phyloP scores from a whole-genome alignment of 1,140 invertebrate genomes.

The Conus ventricosus region DNA sequence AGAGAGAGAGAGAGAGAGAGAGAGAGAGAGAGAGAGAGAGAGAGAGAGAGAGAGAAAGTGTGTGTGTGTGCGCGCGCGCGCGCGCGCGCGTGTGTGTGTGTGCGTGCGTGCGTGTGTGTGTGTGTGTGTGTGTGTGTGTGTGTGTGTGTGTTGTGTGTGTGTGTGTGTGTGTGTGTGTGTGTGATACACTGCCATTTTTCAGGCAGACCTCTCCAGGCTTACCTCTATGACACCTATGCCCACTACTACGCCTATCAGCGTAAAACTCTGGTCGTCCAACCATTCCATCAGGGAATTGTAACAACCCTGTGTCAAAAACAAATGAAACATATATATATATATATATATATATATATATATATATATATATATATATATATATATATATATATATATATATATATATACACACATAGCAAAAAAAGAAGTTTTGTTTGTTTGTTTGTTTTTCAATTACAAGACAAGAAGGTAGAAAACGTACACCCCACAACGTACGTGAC shows the following conservation, averaged over 20 bases:
- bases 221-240: conserved; percentile 38
- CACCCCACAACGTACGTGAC: background rate
- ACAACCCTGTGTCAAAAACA: conserved; percentile 32
- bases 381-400: no score
- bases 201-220: background rate
- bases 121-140: conserved; percentile 1
- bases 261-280: conserved; percentile 34
- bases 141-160: conserved; percentile 7
- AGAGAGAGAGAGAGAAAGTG: background rate
- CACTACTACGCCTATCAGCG: conserved; percentile 28
- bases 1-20: background rate
- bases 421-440: no score
- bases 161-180: background rate
- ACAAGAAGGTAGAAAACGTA: background rate
- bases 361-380: no score
- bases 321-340: no score
- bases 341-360: no score
- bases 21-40: background rate
- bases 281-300: conserved; percentile 31
- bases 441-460: no score
- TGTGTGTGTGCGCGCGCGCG: background rate
- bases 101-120: conserved; percentile 23
- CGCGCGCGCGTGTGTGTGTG: background rate
- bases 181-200: background rate
- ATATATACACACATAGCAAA: no score